Percentiles rank a stretch among this genome's conserved stretches.
phyloP scores from a whole-genome alignment of 2,113 vertebrate genomes.

The Phodopus roborovskii region DNA sequence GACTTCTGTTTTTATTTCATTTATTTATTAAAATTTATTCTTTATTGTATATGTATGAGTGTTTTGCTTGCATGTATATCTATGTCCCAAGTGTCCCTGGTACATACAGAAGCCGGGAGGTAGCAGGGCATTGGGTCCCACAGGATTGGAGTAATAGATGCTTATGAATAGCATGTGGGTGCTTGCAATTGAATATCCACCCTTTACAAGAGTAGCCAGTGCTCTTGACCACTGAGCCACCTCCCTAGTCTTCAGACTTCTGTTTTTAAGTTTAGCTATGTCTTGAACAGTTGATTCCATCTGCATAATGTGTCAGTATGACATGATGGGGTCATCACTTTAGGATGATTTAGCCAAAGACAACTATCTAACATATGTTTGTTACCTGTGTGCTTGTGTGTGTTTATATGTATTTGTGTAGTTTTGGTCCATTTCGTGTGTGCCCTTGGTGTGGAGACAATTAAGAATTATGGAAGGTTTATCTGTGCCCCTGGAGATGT shows the following conservation, averaged over 20 bases:
- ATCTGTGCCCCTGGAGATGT: background rate
- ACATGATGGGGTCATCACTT: background rate
- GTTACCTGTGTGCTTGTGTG: background rate
- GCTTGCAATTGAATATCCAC: background rate
- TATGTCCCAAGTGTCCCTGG: background rate
- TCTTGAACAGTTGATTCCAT: conserved; percentile 14
- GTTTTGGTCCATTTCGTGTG: background rate
- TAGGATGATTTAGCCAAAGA: background rate
- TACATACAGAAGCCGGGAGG: background rate
- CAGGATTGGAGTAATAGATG: background rate
- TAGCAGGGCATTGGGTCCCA: background rate
- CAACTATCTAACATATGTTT: background rate
- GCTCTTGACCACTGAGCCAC: background rate
- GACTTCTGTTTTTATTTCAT: background rate
- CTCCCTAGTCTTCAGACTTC: background rate
- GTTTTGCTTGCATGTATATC: background rate
- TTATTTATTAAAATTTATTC: background rate
- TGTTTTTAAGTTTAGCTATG: background rate
- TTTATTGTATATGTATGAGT: background rate
- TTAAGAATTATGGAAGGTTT: background rate
- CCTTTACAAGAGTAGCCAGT: background rate
- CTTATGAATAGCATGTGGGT: background rate
- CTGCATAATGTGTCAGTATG: background rate
- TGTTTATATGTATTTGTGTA: background rate
- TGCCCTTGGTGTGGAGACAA: background rate